phyloP scores from a whole-genome alignment of 2,888 invertebrate species.

The Chloroclysta siterata region DNA sequence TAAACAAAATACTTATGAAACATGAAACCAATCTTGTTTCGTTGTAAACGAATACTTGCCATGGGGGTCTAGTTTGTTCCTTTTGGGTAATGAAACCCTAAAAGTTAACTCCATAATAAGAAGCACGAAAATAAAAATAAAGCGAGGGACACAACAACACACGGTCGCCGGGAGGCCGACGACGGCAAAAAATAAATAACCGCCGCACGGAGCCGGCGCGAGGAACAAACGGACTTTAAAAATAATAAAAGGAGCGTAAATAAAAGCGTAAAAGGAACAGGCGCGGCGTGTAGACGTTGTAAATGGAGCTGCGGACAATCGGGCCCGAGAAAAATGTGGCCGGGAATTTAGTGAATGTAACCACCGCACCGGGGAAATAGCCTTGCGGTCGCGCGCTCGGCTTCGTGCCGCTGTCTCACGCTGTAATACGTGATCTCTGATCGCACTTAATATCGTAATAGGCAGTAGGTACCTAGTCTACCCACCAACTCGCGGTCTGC shows the following conservation, averaged over 20 bases:
- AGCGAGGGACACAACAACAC: constrained; percentile 83
- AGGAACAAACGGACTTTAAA: constrained; percentile 84
- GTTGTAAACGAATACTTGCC: background rate
- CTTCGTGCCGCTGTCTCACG: constrained; percentile 56
- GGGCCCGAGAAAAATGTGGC: constrained; percentile 79
- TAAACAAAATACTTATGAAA: background rate
- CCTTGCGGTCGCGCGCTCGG: constrained; percentile 65
- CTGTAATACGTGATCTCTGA: constrained; percentile 69
- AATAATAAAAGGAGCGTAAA: constrained; percentile 85
- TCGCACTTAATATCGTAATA: constrained; percentile 76
- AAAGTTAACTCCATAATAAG: constrained; percentile 82
- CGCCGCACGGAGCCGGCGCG: constrained; percentile 80
- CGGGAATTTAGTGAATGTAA: constrained; percentile 82
- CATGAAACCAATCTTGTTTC: background rate
- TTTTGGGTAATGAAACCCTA: constrained; percentile 10
- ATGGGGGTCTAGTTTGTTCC: constrained; percentile 27
- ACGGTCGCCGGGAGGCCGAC: constrained; percentile 83
- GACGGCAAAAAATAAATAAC: constrained; percentile 83
- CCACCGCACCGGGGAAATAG: constrained; percentile 71
- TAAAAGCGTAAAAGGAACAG: constrained; percentile 85
- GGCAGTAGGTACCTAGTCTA: constrained; percentile 29
- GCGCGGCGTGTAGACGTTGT: constrained; percentile 84
- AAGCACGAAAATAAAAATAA: constrained; percentile 84
- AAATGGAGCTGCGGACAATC: constrained; percentile 84
- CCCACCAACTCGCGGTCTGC: constrained; percentile 48